phyloP scores from a whole-genome alignment of 2,888 invertebrate species.

The Synergus japonicus region DNA sequence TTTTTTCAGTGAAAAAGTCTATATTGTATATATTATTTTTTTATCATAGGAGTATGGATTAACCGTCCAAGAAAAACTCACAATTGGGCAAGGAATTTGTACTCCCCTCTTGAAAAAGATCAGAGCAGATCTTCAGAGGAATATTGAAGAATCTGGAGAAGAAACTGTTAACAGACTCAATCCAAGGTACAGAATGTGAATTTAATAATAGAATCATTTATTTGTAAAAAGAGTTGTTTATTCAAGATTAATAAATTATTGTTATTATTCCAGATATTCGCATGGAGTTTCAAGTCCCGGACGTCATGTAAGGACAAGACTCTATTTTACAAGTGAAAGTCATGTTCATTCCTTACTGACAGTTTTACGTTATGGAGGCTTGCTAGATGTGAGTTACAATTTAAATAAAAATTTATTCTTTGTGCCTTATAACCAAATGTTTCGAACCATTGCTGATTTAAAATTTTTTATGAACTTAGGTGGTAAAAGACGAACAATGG shows the following conservation, averaged over 20 bases:
- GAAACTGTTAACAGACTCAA: slow-evolving; percentile 97
- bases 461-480: slow-evolving; percentile 69
- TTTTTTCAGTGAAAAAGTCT: not conserved
- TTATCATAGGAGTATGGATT: slow-evolving; percentile 93
- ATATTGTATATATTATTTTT: slow-evolving; percentile 36
- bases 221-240: too few species aligned
- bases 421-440: not conserved
- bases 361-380: slow-evolving; percentile 94
- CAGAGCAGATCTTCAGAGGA: slow-evolving; percentile 94
- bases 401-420: slow-evolving; percentile 7
- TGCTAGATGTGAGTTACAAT: slow-evolving; percentile 85
- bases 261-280: slow-evolving; percentile 84
- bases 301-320: slow-evolving; percentile 97
- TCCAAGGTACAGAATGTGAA: slow-evolving; percentile 83
- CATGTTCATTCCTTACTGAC: slow-evolving; percentile 99
- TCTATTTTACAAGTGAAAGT: slow-evolving; percentile 99
- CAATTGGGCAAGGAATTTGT: slow-evolving; percentile 98
- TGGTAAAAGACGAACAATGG: slow-evolving; percentile 97
- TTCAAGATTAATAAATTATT: not conserved
- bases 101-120: slow-evolving; percentile 97
- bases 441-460: not conserved
- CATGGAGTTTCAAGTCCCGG: slow-evolving; percentile 99
- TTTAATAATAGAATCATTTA: too few species aligned
- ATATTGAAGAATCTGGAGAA: slow-evolving; percentile 93
- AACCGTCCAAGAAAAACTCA: slow-evolving; percentile 95